Base-by-base conservation (phyloP, 2,797 vertebrate genomes). In the Chelmon rostratus region DNA sequence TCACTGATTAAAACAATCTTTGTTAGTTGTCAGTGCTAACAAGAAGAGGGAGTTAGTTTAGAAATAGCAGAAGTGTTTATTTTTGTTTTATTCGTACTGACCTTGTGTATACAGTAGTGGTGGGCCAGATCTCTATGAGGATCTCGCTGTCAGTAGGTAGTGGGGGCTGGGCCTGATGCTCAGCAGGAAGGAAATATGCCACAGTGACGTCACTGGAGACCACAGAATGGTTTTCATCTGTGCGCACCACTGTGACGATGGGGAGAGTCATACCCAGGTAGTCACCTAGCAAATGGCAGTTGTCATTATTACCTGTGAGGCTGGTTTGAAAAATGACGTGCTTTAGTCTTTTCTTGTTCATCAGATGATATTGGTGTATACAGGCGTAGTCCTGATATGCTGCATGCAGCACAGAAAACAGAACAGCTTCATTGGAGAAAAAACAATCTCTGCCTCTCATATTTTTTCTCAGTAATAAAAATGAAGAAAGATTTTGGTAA, bases 181-280 rank as follows among this genome's bases (percentile, higher is more conserved):
- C 81, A 1, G 52, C 2, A 0, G 97, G 96, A 66, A 98, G 94
- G 91, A 96, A 96, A 76, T 97, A 98, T 0, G 96, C 97, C 38
- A 97, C 95, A 0, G 95, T 97, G 81, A 98, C 96, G 0, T 92
- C 86, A 13, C 85, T 86, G 0, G 86, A 92, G 52, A 98, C 86
- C 4, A 89, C 88, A 0, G 95, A 89, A 0, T 89, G 94, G 3
- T 69, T 86, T 63, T 96, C 95, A 0, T 97, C 69, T 0, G 95
- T 97, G 23, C 90, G 95, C 40, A 98, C 93, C 46, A 97, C 91
- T 3, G 97, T 98, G 79, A 97, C 87, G 0, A 98, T 96, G 67
- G 97, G 97, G 18, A 98, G 78, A 0, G 96, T 97, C 94, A 98
- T 96, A 6, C 97, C 97, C 82, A 98, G 85, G 89, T 97, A 98